Evolutionary conservation across 1,140 invertebrate species (phyloP).

Genomic region (Yoshiicerus persimilis): DNA sequence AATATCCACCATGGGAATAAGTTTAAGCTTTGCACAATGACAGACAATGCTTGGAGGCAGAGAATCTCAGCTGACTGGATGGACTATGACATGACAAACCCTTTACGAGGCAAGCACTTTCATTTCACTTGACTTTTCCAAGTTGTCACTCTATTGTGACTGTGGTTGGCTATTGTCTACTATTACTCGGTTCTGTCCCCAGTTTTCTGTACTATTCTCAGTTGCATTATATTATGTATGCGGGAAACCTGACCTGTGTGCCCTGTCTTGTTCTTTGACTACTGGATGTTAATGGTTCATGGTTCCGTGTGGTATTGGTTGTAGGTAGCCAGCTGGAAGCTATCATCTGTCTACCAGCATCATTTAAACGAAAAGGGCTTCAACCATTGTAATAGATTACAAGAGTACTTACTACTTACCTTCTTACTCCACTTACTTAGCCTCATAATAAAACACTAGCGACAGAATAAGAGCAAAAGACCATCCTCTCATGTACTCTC

Average conservation of each 20-base stretch:
- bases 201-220: not conserved
- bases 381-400: not conserved
- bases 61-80: not conserved
- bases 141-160: not conserved
- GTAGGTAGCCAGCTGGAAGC: not conserved
- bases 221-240: not conserved
- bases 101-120: not conserved
- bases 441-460: conserved; percentile 6
- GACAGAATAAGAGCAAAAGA: conserved; percentile 16
- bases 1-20: not conserved
- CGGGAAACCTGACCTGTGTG: not conserved
- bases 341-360: not conserved
- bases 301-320: not conserved
- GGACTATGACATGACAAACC: not conserved
- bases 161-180: not conserved
- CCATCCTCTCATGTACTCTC: not conserved
- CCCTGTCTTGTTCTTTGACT: not conserved
- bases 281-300: not conserved
- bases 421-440: not conserved
- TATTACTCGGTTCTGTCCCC: too few relatives aligned
- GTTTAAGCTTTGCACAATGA: not conserved
- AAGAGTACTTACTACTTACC: not conserved
- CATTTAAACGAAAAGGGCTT: not conserved
- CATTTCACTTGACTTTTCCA: conserved; percentile 10
- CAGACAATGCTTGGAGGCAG: not conserved